phyloP scores from a whole-genome alignment of 2,113 vertebrate species.

The Asarcornis scutulata region DNA sequence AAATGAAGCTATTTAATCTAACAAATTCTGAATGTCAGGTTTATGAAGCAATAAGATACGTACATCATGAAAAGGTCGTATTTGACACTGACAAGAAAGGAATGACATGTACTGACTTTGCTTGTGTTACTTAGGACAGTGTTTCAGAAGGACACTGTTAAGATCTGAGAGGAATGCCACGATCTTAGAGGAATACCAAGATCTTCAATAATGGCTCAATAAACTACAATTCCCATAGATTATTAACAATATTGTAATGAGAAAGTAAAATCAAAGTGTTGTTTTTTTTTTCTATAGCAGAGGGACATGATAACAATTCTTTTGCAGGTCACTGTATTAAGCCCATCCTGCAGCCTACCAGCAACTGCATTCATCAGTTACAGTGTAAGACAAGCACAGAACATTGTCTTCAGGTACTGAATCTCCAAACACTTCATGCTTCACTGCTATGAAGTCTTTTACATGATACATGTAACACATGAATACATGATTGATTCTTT shows the following conservation, averaged over 20 bases:
- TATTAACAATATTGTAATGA: background rate
- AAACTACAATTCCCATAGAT: background rate
- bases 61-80: background rate
- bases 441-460: background rate
- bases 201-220: background rate
- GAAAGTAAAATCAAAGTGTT: background rate
- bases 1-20: background rate
- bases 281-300: background rate
- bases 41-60: background rate
- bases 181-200: background rate
- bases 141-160: background rate
- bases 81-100: background rate
- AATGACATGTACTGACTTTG: background rate
- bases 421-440: background rate
- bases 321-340: background rate
- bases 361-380: background rate
- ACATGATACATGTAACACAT: no score
- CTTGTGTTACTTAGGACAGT: background rate
- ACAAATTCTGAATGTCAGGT: background rate
- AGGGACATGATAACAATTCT: background rate
- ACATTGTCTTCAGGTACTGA: background rate
- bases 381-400: background rate
- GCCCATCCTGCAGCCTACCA: background rate
- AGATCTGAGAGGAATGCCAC: background rate
- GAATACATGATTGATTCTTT: background rate